A percentile compares a stretch with the other conserved stretches of the same genome.
phyloP scores from a whole-genome alignment of 1,140 invertebrate genomes.

The Drosophila jambulina region DNA sequence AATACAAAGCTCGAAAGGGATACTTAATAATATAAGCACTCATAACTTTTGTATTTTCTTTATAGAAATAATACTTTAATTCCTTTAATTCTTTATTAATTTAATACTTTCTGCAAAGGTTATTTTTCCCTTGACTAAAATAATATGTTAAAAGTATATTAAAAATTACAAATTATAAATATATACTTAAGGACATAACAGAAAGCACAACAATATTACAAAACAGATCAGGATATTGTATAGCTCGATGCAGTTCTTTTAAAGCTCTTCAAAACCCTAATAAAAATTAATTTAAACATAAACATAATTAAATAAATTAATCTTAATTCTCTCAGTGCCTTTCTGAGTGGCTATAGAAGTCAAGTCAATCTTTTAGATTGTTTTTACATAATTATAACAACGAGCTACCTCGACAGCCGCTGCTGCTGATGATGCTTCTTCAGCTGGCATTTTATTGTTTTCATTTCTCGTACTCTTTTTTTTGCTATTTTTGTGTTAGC shows the following conservation, averaged over 20 bases:
- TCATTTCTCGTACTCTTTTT: conserved; percentile 50
- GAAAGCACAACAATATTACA: no score
- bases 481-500: conserved; percentile 4
- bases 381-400: conserved; percentile 84
- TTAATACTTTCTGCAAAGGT: no score
- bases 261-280: neutral
- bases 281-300: neutral
- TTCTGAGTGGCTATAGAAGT: conserved; percentile 55
- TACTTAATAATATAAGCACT: no score
- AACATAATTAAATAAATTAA: neutral
- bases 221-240: no score
- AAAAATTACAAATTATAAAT: no score
- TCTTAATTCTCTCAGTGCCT: neutral
- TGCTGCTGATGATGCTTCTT: conserved; percentile 49
- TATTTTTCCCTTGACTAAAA: no score
- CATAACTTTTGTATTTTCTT: no score
- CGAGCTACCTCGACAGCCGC: conserved; percentile 44
- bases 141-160: no score
- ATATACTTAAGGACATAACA: no score
- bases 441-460: conserved; percentile 72
- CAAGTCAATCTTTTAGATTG: conserved; percentile 80
- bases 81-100: no score
- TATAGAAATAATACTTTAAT: no score
- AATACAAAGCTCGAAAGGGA: no score
- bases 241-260: neutral